Conservation (phyloP, 2,113 vertebrate species). For the Cathartes aura region DNA sequence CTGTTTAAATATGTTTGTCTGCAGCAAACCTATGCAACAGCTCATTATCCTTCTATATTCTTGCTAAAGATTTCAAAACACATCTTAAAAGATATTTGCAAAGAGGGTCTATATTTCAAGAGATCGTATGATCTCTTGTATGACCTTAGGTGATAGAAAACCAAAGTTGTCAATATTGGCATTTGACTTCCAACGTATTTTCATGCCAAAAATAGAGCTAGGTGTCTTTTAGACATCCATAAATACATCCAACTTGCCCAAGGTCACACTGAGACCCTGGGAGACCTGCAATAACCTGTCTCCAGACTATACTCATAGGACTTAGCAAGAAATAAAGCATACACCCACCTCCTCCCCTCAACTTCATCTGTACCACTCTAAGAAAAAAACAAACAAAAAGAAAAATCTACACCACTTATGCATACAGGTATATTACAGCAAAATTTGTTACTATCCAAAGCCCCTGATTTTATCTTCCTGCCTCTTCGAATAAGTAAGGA, state of each 20-base stretch:
- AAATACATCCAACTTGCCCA: background rate
- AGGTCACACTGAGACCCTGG: background rate
- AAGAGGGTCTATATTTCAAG: background rate
- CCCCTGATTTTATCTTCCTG: background rate
- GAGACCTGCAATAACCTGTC: background rate
- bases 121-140: background rate
- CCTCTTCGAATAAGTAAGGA: background rate
- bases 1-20: fast-evolving
- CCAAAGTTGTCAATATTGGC: background rate
- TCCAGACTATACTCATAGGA: background rate
- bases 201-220: background rate
- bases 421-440: background rate
- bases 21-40: fast-evolving
- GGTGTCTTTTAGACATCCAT: background rate
- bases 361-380: background rate
- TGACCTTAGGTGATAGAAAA: background rate
- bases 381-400: too few relatives aligned
- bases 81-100: background rate
- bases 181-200: background rate
- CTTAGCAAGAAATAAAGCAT: background rate
- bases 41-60: fast-evolving
- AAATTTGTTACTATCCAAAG: background rate
- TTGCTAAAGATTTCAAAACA: background rate
- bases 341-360: background rate
- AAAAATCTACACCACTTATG: background rate